These are phyloP conservation scores for Rhynchonema sp. DNA, from an alignment of 2,888 invertebrate species.

Conservation along the genomic window DNA sequence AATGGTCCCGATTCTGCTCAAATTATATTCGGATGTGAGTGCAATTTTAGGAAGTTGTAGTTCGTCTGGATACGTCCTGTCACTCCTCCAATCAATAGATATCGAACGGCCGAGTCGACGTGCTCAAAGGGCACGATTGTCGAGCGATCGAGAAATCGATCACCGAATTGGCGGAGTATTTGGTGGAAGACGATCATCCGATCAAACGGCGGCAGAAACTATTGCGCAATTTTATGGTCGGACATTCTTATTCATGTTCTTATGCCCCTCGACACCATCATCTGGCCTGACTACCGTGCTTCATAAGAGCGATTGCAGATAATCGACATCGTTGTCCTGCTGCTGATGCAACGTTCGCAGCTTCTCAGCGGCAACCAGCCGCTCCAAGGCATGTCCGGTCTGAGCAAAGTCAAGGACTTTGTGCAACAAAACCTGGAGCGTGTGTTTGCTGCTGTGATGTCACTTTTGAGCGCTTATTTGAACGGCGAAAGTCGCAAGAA, in stretches of 20 bases:
- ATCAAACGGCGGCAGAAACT: slow-evolving; percentile 28
- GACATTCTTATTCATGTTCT: no score
- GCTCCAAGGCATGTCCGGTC: not conserved
- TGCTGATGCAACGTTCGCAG: slow-evolving; percentile 24
- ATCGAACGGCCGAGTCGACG: no score
- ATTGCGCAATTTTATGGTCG: slow-evolving; percentile 29
- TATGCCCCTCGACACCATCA: no score
- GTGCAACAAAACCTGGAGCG: not conserved
- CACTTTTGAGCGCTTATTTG: slow-evolving; percentile 27
- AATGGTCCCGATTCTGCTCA: slow-evolving; percentile 29
- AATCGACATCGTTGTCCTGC: slow-evolving; percentile 25
- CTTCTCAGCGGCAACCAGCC: not conserved
- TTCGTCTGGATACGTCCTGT: no score
- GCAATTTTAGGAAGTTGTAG: not conserved
- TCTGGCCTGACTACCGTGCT: no score
- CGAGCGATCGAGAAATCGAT: slow-evolving; percentile 20
- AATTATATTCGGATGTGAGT: slow-evolving; percentile 26
- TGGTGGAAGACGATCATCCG: slow-evolving; percentile 27
- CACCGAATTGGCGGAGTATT: slow-evolving; percentile 23
- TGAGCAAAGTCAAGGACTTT: not conserved
- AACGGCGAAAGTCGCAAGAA: slow-evolving; percentile 30
- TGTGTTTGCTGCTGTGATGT: slow-evolving; percentile 12
- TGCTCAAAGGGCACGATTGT: no score
- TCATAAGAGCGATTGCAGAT: no score
- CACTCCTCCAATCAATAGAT: no score